Conservation (phyloP, 2,888 invertebrate species). For the Ochropacha duplaris region DNA sequence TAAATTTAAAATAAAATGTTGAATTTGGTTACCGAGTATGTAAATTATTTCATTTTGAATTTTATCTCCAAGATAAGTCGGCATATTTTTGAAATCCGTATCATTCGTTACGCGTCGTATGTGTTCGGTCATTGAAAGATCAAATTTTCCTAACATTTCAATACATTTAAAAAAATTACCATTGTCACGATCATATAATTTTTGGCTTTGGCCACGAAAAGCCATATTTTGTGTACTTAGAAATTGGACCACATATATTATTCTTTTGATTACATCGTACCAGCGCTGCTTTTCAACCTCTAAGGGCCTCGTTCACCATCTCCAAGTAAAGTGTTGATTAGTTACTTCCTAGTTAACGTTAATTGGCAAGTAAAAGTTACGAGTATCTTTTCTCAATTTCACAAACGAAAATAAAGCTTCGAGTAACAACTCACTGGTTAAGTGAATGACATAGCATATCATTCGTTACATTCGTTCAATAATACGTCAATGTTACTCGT, state of each 20-base stretch:
- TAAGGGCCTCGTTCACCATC: no score
- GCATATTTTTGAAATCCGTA: slow-evolving; percentile 12
- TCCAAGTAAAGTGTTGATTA: no score
- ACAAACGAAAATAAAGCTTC: no score
- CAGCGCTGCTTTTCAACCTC: slow-evolving; percentile 18
- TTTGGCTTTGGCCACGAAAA: slow-evolving; percentile 16
- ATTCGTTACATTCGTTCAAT: no score
- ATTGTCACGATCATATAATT: slow-evolving; percentile 17
- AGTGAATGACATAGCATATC: no score
- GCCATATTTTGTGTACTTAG: slow-evolving; percentile 16
- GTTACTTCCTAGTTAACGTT: no score
- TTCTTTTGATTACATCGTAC: slow-evolving; percentile 16
- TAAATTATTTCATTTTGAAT: slow-evolving; percentile 11
- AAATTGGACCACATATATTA: slow-evolving; percentile 19
- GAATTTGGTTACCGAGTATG: slow-evolving; percentile 10
- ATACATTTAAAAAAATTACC: slow-evolving; percentile 17
- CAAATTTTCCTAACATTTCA: slow-evolving; percentile 18
- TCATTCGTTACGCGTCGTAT: slow-evolving; percentile 12
- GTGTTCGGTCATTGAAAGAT: slow-evolving; percentile 10
- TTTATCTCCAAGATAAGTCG: slow-evolving; percentile 7
- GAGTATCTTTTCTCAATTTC: no score
- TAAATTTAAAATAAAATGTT: slow-evolving; percentile 1
- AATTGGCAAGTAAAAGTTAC: no score
- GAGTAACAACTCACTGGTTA: no score
- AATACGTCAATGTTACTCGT: no score